Evolutionary conservation across 2,888 invertebrate species (phyloP).

Genomic region (Drosophila barbarae): DNA sequence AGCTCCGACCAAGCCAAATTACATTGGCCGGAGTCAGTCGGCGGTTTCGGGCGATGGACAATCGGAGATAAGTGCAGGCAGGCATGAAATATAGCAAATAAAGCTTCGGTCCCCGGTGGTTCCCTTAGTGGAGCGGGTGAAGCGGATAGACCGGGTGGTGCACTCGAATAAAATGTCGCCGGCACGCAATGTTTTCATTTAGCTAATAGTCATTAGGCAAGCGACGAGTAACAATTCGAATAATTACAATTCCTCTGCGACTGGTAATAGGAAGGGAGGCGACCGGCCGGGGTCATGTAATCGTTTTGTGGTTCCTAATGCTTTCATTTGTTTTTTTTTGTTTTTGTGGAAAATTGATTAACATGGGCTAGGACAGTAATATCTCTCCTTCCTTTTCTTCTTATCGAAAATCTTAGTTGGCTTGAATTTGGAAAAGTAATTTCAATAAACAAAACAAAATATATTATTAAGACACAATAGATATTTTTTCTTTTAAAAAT

Average conservation of each 20-base stretch:
- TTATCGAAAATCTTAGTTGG: neutral
- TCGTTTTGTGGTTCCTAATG: slow-evolving; percentile 56
- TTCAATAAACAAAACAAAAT: neutral
- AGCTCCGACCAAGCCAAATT: slow-evolving; percentile 60
- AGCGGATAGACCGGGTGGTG: slow-evolving; percentile 11
- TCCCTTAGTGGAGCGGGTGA: neutral
- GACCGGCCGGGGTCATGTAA: slow-evolving; percentile 49
- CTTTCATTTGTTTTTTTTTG: slow-evolving; percentile 50
- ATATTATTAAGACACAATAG: neutral
- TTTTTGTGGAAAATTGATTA: slow-evolving; percentile 59
- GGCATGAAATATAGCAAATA: slow-evolving; percentile 73
- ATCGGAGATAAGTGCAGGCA: slow-evolving; percentile 73
- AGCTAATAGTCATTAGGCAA: slow-evolving; percentile 69
- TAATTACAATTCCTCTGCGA: slow-evolving; percentile 47
- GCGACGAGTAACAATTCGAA: slow-evolving; percentile 43
- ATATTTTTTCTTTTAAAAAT: neutral
- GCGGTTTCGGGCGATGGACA: slow-evolving; percentile 54
- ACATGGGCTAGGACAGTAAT: slow-evolving; percentile 4
- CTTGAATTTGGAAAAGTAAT: neutral
- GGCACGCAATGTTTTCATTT: slow-evolving; percentile 74
- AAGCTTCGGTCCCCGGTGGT: slow-evolving; percentile 41
- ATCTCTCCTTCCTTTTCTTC: neutral
- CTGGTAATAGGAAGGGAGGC: slow-evolving; percentile 12
- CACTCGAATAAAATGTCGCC: slow-evolving; percentile 65
- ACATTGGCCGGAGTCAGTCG: slow-evolving; percentile 52